phyloP scores from a whole-genome alignment of 1,140 invertebrate genomes.

The Leptonema lineaticorne region DNA sequence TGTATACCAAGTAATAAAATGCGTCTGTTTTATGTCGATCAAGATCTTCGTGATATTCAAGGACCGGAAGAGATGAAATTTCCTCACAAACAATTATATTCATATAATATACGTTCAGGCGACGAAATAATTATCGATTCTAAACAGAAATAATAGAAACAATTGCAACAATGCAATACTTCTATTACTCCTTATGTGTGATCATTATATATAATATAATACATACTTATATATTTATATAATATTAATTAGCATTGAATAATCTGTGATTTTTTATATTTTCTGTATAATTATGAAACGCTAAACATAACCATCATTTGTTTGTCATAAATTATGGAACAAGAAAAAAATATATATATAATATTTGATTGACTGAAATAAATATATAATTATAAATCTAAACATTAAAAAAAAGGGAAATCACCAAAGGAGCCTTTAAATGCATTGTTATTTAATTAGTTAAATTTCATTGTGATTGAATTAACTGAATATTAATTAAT shows the following conservation, averaged over 20 bases:
- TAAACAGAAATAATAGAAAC: slow-evolving; percentile 49
- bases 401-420: neutral
- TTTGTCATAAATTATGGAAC: neutral
- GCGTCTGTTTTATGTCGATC: slow-evolving; percentile 83
- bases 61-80: slow-evolving; percentile 87
- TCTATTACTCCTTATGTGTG: neutral
- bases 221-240: neutral
- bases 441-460: too few species aligned
- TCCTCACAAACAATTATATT: slow-evolving; percentile 84
- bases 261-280: slow-evolving; percentile 1
- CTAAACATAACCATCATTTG: neutral
- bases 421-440: slow-evolving; percentile 15
- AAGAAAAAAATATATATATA: too few species aligned
- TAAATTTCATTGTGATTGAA: too few species aligned
- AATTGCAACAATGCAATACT: neutral
- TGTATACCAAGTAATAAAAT: slow-evolving; percentile 80
- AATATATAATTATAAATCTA: neutral
- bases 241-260: neutral
- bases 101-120: slow-evolving; percentile 86
- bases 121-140: slow-evolving; percentile 89
- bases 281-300: too few species aligned
- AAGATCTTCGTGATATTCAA: slow-evolving; percentile 67
- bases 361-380: neutral
- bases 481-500: too few species aligned
- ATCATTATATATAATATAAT: neutral